Evolutionary conservation across 2,113 vertebrate genomes (phyloP), one percentile per base, ranked within the genome.

Genomic region (Leiothrix lutea): DNA sequence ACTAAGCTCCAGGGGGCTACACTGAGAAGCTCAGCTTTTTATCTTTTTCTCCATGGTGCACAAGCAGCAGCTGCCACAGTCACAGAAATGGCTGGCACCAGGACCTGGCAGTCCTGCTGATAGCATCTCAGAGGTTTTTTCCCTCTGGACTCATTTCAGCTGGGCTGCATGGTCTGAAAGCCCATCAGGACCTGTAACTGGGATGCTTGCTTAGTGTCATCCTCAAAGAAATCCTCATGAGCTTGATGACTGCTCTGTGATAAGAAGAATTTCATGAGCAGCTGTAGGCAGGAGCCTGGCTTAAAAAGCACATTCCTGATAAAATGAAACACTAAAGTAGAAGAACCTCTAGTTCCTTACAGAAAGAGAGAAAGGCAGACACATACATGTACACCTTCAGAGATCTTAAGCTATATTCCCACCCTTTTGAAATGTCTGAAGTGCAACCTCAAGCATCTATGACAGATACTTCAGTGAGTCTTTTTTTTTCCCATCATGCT

Each of bases 21-120:
- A 18, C 35, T 26, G 33, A 3, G 15, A 80, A 50, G 18, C 28
- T 70, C 58, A 66, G 38, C 10, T 80, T 69, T 66, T 13, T 14
- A 57, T 18, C 8, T 23, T 45, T 61, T 51, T 16, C 29, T 20
- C 31, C 53, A 17, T 0, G 2, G 22, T 36, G 64, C 57, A 38
- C 0, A 0, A 85, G 28, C 25, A 51, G n/a, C 31, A 47, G 54
- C 20, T 0, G 0, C 75, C 33, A 25, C 9, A n/a, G 64, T 17
- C 33, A 44, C 5, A 64, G 47, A 65, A 80, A 22, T 0, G 1
- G 5, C 11, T 45, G 38, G 42, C 29, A 65, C 11, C 22, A 24
- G 35, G 9, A 87, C 22, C 70, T 33, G 38, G 11, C 9, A 60
- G 29, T 8, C 8, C 18, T 1, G 0, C 14, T 61, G 16, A 12